Conservation (phyloP, 2,113 vertebrate genomes). For the Corythaixoides concolor region DNA sequence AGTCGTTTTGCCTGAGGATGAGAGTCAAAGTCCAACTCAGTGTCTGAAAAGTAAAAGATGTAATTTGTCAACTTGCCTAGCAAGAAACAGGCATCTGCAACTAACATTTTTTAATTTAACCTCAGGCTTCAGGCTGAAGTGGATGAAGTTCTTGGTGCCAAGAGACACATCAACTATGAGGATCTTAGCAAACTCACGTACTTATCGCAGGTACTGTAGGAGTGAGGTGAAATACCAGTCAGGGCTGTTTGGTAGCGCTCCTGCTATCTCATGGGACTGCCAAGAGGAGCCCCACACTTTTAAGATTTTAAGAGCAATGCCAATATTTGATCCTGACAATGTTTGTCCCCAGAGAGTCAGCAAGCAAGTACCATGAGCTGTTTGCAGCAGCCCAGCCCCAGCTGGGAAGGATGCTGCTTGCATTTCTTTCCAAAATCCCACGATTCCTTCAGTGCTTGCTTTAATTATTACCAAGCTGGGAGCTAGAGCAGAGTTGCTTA, state of each 20-base stretch:
- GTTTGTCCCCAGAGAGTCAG: neutral
- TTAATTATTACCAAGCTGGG: neutral
- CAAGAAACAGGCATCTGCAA: neutral
- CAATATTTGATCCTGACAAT: neutral
- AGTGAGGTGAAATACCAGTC: neutral
- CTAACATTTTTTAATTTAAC: neutral
- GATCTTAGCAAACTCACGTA: constrained; percentile 87
- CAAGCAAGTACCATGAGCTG: fast-evolving
- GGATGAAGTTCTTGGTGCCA: constrained; percentile 88
- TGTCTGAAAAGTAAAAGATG: neutral
- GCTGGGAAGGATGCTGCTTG: neutral
- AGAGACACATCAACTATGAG: constrained; percentile 83
- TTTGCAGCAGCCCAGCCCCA: neutral
- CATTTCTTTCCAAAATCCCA: neutral
- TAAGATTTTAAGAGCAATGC: neutral
- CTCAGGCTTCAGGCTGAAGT: constrained; percentile 83
- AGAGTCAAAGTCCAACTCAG: neutral
- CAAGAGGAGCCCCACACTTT: neutral
- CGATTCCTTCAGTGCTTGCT: neutral
- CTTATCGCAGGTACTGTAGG: constrained; percentile 82
- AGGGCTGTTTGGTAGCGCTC: neutral
- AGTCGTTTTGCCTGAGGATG: neutral
- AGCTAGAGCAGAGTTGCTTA: neutral
- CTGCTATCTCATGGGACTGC: neutral
- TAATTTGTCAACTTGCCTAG: neutral